These are phyloP conservation scores for Patella pellucida DNA, from an alignment of 2,888 invertebrate genomes.

Conservation along the genomic window DNA sequence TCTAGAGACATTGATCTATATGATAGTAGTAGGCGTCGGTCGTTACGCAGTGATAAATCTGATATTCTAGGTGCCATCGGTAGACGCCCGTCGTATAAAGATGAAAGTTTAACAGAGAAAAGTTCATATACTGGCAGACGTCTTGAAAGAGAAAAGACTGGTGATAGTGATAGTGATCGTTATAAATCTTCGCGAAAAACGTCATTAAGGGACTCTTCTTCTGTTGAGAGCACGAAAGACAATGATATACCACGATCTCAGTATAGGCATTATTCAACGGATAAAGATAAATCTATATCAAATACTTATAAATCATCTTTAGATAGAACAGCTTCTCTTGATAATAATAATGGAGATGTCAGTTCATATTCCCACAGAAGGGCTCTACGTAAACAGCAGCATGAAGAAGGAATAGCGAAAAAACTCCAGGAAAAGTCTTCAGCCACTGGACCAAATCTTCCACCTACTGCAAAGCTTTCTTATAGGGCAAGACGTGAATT, in stretches of 20 bases:
- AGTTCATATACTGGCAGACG: constrained; percentile 9
- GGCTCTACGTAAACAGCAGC: neutral
- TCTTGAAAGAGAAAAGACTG: constrained; percentile 4
- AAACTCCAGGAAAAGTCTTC: neutral
- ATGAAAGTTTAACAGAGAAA: neutral
- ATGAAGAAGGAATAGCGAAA: neutral
- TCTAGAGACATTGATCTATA: neutral
- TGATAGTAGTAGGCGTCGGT: neutral
- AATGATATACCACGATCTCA: neutral
- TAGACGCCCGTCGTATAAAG: constrained; percentile 10
- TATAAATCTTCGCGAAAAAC: neutral
- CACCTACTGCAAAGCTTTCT: neutral
- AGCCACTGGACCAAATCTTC: neutral
- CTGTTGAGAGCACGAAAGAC: neutral
- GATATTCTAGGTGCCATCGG: neutral
- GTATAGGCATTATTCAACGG: neutral
- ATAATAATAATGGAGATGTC: neutral
- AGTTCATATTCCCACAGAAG: neutral
- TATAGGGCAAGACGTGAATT: neutral
- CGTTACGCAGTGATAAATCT: neutral
- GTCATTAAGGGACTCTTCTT: neutral
- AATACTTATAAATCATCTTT: neutral
- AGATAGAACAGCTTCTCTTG: neutral
- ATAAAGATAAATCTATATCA: neutral
- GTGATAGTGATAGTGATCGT: constrained; percentile 20